These are phyloP conservation scores for Rhamnusium bicolor DNA, from an alignment of 2,888 invertebrate genomes.

Conservation along the genomic window DNA sequence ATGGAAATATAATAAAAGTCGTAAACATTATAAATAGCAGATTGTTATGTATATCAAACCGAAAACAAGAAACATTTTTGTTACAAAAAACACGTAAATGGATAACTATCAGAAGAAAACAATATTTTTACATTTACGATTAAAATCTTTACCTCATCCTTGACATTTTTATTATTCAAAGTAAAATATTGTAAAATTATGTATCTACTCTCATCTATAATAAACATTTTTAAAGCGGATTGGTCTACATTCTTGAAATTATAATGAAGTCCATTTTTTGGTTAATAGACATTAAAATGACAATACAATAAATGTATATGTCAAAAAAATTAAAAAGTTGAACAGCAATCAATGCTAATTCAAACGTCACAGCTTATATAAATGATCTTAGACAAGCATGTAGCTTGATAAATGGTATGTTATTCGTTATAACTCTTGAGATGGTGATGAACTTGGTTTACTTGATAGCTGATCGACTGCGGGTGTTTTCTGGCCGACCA, in stretches of 20 bases:
- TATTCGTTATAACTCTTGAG: constrained; percentile 61
- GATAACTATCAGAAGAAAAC: not conserved
- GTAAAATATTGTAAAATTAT: constrained; percentile 13
- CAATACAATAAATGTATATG: constrained; percentile 16
- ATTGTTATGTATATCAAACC: not conserved
- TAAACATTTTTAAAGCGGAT: not conserved
- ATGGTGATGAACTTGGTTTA: constrained; percentile 58
- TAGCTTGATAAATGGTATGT: constrained; percentile 67
- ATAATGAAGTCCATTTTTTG: not conserved
- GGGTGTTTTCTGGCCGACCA: constrained; percentile 38
- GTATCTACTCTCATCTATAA: constrained; percentile 8
- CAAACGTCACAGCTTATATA: constrained; percentile 71
- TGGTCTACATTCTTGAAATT: constrained; percentile 11
- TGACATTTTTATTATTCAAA: not conserved
- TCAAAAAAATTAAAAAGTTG: constrained; percentile 60
- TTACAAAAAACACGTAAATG: not conserved
- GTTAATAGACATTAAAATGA: not conserved
- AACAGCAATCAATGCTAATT: constrained; percentile 71
- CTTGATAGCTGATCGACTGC: constrained; percentile 42
- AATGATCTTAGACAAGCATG: constrained; percentile 69
- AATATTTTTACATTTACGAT: not conserved
- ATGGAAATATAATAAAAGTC: no score
- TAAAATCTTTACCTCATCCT: constrained; percentile 9
- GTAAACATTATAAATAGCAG: no score
- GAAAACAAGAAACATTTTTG: not conserved